Conservation (phyloP, 2,888 invertebrate species). For the Agrilus mali region DNA sequence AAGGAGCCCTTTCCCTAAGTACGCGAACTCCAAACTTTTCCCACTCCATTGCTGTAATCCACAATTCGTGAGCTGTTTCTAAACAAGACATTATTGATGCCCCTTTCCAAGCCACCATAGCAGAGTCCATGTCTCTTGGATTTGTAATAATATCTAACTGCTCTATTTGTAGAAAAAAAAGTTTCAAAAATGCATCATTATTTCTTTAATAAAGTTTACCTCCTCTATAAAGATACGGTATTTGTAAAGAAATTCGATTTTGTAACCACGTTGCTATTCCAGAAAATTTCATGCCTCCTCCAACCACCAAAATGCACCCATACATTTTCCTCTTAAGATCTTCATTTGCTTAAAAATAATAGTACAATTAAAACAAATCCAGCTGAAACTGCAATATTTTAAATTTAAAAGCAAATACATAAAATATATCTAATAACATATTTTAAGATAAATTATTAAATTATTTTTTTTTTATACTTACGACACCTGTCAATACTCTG, state of each 20-base stretch:
- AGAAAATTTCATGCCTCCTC: conserved; percentile 81
- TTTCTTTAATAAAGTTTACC: conserved; percentile 24
- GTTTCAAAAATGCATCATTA: conserved; percentile 1
- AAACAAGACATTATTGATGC: conserved; percentile 86
- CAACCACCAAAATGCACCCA: conserved; percentile 80
- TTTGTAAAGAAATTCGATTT: conserved; percentile 71
- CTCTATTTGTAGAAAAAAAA: conserved; percentile 34
- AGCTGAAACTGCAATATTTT: background rate
- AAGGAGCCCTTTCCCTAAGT: conserved; percentile 82
- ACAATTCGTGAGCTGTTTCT: conserved; percentile 85
- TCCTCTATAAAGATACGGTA: conserved; percentile 64
- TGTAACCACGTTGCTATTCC: conserved; percentile 81
- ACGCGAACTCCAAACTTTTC: conserved; percentile 70
- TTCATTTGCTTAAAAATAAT: conserved; percentile 48
- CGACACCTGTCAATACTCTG: conserved; percentile 85
- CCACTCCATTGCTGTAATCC: conserved; percentile 84
- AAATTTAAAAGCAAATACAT: background rate
- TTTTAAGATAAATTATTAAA: background rate
- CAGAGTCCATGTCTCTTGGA: conserved; percentile 85
- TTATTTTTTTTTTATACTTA: conserved; percentile 29
- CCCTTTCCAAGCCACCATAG: conserved; percentile 88
- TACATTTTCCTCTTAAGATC: conserved; percentile 91
- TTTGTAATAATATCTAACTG: conserved; percentile 81
- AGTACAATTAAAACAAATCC: background rate
- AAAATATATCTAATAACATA: no score